phyloP scores from a whole-genome alignment of 1,140 invertebrate species.

The Drosophila truncata region DNA sequence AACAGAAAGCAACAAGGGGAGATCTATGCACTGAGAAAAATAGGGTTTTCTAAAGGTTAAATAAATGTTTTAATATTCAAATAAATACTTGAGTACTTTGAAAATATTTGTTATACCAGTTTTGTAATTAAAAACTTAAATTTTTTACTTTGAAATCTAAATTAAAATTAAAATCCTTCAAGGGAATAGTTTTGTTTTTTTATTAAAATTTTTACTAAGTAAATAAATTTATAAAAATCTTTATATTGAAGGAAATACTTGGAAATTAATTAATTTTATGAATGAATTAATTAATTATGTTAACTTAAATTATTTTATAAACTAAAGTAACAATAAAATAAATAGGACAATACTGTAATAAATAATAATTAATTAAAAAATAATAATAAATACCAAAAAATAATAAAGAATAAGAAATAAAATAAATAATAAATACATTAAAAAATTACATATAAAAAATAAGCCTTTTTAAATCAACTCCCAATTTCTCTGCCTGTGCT shows the following conservation, averaged over 20 bases:
- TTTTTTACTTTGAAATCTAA: neutral
- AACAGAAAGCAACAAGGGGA: slow-evolving; percentile 6
- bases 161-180: neutral
- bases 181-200: neutral
- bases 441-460: neutral
- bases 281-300: too few species aligned
- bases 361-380: neutral
- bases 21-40: slow-evolving; percentile 6
- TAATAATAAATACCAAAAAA: neutral
- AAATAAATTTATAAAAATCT: neutral
- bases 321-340: neutral
- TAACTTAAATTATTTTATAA: too few species aligned
- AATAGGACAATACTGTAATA: neutral
- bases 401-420: neutral
- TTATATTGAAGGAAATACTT: too few species aligned
- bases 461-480: too few species aligned
- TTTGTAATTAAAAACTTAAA: neutral
- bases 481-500: neutral
- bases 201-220: neutral
- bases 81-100: neutral
- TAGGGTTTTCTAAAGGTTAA: fast-evolving
- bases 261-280: too few species aligned
- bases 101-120: neutral
- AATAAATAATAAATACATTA: neutral
- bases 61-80: too few species aligned